Percentiles rank a stretch among this genome's conserved stretches.
Conservation (phyloP, 2,113 vertebrate species). For the Poicephalus gulielmi region DNA sequence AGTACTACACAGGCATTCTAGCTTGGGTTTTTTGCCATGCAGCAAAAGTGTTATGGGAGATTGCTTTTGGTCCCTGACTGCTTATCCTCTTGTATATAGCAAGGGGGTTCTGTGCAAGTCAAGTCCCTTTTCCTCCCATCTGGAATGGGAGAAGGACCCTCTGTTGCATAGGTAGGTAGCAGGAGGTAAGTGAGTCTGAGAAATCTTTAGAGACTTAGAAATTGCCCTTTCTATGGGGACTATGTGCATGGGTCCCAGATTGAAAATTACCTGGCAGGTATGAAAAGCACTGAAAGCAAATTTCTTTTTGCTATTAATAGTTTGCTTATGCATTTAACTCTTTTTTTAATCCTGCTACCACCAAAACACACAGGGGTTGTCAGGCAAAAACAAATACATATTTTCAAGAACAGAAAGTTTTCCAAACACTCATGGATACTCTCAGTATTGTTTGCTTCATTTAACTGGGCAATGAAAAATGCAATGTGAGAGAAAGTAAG, state of each 20-base stretch:
- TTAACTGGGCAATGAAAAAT: constrained; percentile 3
- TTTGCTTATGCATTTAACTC: not conserved
- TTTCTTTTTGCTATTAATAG: not conserved
- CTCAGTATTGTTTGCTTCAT: not conserved
- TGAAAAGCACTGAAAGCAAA: not conserved
- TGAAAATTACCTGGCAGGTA: not conserved
- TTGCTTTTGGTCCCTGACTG: not conserved
- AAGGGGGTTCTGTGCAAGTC: not conserved
- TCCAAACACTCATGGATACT: not conserved
- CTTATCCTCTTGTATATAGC: not conserved
- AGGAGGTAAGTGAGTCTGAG: not conserved
- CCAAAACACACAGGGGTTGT: not conserved
- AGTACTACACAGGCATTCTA: not conserved
- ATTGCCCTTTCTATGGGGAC: not conserved
- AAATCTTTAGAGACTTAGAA: not conserved
- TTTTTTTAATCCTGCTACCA: not conserved
- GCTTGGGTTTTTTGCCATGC: not conserved
- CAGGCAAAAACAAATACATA: not conserved
- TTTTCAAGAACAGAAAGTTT: constrained; percentile 2
- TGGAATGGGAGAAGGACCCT: not conserved
- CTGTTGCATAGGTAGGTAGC: not conserved
- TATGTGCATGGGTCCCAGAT: not conserved
- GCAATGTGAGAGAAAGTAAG: not conserved
- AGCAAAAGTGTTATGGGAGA: not conserved
- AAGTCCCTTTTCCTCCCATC: not conserved